These are phyloP conservation scores for Tigriopus japonicus DNA, from an alignment of 1,140 invertebrate genomes.

Conservation along the genomic window DNA sequence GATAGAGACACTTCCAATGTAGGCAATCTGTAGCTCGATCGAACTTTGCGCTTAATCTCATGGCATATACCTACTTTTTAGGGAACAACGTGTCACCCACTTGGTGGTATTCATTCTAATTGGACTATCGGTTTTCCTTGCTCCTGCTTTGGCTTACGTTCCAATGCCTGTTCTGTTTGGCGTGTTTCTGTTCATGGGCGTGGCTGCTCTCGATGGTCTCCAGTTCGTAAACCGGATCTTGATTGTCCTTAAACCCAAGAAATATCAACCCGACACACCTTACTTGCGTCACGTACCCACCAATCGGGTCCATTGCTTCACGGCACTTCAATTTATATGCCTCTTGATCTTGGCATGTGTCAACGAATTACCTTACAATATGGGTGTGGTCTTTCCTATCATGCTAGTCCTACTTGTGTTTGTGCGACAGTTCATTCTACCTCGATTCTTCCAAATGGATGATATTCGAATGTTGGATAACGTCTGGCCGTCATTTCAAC, in stretches of 20 bases:
- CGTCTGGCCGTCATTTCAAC: conserved; percentile 95
- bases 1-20: no score
- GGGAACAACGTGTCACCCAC: conserved; percentile 25
- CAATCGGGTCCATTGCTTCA: conserved; percentile 37
- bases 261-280: conserved; percentile 41
- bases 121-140: conserved; percentile 25
- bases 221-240: conserved; percentile 37
- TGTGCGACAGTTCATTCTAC: neutral
- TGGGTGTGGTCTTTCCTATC: conserved; percentile 87
- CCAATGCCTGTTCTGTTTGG: conserved; percentile 42
- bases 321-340: conserved; percentile 36
- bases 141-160: conserved; percentile 22
- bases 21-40: no score
- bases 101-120: conserved; percentile 25
- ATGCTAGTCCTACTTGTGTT: conserved; percentile 42
- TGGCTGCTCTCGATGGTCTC: conserved; percentile 35
- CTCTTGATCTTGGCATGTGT: conserved; percentile 41
- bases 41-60: no score
- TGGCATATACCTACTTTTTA: neutral
- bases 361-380: conserved; percentile 81
- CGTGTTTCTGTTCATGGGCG: conserved; percentile 46
- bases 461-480: conserved; percentile 87
- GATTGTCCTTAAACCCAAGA: conserved; percentile 41
- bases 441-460: conserved; percentile 28
- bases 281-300: conserved; percentile 34